Conservation (phyloP, 2,888 invertebrate species). For the Ischnura elegans region DNA sequence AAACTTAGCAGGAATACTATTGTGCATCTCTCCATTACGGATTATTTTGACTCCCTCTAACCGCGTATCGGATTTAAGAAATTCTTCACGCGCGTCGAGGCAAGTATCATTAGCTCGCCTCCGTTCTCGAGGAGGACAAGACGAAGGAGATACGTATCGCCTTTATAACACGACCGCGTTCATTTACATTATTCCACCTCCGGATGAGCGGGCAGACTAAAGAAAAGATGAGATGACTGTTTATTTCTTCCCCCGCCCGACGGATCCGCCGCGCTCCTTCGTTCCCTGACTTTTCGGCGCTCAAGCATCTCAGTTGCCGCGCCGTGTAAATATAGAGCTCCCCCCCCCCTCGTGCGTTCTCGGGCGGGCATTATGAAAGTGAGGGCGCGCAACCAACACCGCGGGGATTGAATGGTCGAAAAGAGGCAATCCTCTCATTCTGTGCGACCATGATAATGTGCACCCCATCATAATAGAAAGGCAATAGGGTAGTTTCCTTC, state of each 20-base stretch:
- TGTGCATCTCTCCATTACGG: too few relatives aligned
- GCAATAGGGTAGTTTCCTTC: too few relatives aligned
- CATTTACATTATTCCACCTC: not conserved
- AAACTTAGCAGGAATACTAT: too few relatives aligned
- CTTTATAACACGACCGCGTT: not conserved
- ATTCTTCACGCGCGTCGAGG: not conserved
- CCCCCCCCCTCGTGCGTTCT: not conserved
- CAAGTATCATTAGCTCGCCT: not conserved
- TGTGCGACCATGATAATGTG: too few relatives aligned
- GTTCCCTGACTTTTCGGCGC: conserved; percentile 7
- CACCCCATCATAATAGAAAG: too few relatives aligned
- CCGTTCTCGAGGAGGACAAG: not conserved
- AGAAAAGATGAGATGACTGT: conserved; percentile 21
- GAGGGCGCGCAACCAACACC: too few relatives aligned
- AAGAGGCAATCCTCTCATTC: too few relatives aligned
- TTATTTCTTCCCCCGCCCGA: conserved; percentile 30
- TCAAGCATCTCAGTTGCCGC: conserved; percentile 1
- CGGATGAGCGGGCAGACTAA: not conserved
- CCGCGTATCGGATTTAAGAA: not conserved
- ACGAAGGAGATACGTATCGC: not conserved
- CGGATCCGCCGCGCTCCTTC: not conserved
- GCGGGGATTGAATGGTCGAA: too few relatives aligned
- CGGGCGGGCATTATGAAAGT: not conserved
- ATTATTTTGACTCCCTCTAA: not conserved
- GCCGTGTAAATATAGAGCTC: not conserved